These are phyloP conservation scores for Leptinotarsa juncta DNA, from an alignment of 2,888 invertebrate species.

Conservation along the genomic window DNA sequence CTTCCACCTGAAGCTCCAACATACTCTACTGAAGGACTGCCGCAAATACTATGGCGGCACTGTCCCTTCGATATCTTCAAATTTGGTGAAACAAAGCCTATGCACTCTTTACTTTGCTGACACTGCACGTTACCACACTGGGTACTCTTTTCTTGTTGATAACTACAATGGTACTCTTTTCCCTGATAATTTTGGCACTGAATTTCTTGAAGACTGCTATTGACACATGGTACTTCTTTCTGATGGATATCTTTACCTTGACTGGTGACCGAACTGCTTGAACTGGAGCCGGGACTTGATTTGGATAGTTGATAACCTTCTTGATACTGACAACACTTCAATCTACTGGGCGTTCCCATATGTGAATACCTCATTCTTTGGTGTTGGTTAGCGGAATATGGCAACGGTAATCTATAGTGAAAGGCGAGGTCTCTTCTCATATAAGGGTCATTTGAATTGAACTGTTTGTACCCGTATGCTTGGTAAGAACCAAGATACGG, in stretches of 20 bases:
- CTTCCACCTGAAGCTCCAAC: slow-evolving; percentile 75
- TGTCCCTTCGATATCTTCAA: slow-evolving; percentile 50
- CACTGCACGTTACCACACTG: slow-evolving; percentile 59
- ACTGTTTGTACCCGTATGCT: slow-evolving; percentile 53
- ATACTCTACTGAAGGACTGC: slow-evolving; percentile 69
- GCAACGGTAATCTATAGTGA: slow-evolving; percentile 70
- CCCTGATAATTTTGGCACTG: slow-evolving; percentile 63
- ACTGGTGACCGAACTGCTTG: slow-evolving; percentile 67
- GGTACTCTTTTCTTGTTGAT: slow-evolving; percentile 65
- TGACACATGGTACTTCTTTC: slow-evolving; percentile 50
- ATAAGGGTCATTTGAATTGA: slow-evolving; percentile 66
- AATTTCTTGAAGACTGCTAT: slow-evolving; percentile 58
- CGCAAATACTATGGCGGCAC: slow-evolving; percentile 67
- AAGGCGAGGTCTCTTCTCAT: slow-evolving; percentile 71
- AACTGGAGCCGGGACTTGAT: slow-evolving; percentile 67
- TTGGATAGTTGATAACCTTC: slow-evolving; percentile 62
- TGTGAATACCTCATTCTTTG: slow-evolving; percentile 59
- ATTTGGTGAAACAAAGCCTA: slow-evolving; percentile 58
- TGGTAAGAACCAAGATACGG: slow-evolving; percentile 68
- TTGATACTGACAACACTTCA: slow-evolving; percentile 63
- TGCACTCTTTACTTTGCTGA: slow-evolving; percentile 51
- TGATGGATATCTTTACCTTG: slow-evolving; percentile 55
- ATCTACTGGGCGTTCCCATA: slow-evolving; percentile 60
- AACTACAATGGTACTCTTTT: slow-evolving; percentile 43
- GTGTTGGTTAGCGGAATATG: slow-evolving; percentile 63